Base-by-base conservation (phyloP, 2,888 invertebrate species). In the Apodemia hepburni region DNA sequence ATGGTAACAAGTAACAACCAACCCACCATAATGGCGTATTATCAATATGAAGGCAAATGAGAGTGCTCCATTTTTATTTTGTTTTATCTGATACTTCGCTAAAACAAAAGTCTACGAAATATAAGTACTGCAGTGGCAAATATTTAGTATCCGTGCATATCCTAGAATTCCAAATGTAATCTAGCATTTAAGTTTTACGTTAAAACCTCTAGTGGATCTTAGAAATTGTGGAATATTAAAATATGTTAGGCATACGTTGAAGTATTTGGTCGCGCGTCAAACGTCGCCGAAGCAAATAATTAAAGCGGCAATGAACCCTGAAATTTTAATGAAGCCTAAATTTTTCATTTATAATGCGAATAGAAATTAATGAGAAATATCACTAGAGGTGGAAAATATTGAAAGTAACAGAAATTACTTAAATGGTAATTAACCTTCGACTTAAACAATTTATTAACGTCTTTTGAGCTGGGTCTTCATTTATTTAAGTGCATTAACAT, bases 271-370 rank as follows among this genome's bases (percentile, higher is more conserved):
- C 61, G 61, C 33, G 18, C 51, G 51, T 54, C 54, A 27, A 54
- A 38, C 61, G 51, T 61, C 38, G 38, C 54, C 38, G 57, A 42
- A 29, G 57, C 61, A 57, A 61, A 61, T 57, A 57, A 51, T 57
- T 51, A 54, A 54, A 54, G 27, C 15, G 54, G 54, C 27, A 27
- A n/a, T 51, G 61, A 51, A 51, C 61, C 54, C 54, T 61, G 54
- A 61, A 61, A 54, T 57, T 61, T 38, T 61, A 61, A 61, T 61
- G 61, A 61, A 61, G 22, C 57, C 42, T 42, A 27, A 57, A 54
- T 61, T 27, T 54, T 61, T 61, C 54, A 54, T 54, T 54, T 54
- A 54, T 54, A 54, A 27, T 54, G 15, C 27, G 22, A 22, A 54
- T 54, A 11, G 54, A 54, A 54, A 22, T 54, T 54, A 54, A 54